A percentile compares a stretch with the other conserved stretches of the same genome.
Conservation (phyloP, 2,797 vertebrate species). For the Syngnathus rostellatus region DNA sequence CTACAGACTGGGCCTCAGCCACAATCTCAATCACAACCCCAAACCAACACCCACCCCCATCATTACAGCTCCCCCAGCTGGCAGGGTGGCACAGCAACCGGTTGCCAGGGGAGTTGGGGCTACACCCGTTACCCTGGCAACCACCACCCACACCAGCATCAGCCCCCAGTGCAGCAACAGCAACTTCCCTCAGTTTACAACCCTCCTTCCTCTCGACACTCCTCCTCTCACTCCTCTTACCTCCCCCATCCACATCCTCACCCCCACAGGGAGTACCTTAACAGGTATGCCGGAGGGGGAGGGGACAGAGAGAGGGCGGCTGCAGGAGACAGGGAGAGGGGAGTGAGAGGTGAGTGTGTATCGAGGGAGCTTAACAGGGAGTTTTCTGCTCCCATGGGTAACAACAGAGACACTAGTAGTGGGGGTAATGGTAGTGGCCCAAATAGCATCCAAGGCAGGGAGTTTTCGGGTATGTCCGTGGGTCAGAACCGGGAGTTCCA, state of each 20-base stretch:
- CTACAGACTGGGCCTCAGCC: constrained; percentile 67
- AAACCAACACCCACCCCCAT: constrained; percentile 72
- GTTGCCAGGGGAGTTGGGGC: constrained; percentile 73
- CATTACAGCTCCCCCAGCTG: constrained; percentile 82
- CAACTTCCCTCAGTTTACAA: constrained; percentile 77
- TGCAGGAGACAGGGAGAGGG: constrained; percentile 62
- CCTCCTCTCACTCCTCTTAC: constrained; percentile 69
- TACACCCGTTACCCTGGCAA: constrained; percentile 73
- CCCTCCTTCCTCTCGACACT: constrained; percentile 72
- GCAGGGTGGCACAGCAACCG: constrained; percentile 66
- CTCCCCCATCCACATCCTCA: constrained; percentile 70
- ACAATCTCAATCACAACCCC: constrained; percentile 68
- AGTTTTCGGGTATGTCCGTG: constrained; percentile 59
- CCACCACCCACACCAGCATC: constrained; percentile 70
- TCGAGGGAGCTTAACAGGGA: constrained; percentile 69
- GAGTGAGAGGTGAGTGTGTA: constrained; percentile 64
- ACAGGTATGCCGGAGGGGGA: constrained; percentile 68
- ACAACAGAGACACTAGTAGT: constrained; percentile 51
- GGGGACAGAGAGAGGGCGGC: constrained; percentile 66
- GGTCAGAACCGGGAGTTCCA: constrained; percentile 69
- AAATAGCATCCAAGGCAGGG: constrained; percentile 57
- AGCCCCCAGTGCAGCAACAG: constrained; percentile 75
- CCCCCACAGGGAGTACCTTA: constrained; percentile 73
- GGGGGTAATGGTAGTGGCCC: constrained; percentile 48
- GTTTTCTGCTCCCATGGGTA: constrained; percentile 57